phyloP scores from a whole-genome alignment of 1,140 invertebrate species.

The Neotoxoptera formosana region DNA sequence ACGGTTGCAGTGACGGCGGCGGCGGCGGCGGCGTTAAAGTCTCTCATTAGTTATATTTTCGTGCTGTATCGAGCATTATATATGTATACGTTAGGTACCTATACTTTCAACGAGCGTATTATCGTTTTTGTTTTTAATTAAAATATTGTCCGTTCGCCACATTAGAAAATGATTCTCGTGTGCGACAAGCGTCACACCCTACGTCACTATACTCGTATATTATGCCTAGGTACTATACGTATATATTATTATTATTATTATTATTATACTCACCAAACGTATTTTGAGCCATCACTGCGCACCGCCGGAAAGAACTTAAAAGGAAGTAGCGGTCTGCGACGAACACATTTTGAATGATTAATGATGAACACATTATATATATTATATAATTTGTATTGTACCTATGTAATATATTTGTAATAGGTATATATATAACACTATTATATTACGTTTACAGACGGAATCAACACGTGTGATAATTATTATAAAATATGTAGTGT shows the following conservation, averaged over 20 bases:
- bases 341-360: conserved; percentile 21
- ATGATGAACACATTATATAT: not conserved
- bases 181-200: not conserved
- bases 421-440: not conserved
- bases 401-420: not conserved
- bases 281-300: not conserved
- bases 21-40: not conserved
- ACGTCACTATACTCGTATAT: not conserved
- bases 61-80: not conserved
- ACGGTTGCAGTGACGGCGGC: too few relatives aligned
- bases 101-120: not conserved
- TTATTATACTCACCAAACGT: not conserved
- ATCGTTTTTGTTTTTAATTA: not conserved
- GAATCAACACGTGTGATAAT: not conserved
- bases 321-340: not conserved
- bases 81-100: not conserved
- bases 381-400: not conserved
- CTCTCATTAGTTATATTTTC: not conserved
- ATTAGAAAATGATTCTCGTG: not conserved
- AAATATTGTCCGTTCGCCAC: not conserved
- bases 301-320: not conserved
- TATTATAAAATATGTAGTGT: not conserved
- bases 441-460: not conserved
- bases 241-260: not conserved
- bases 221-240: too few relatives aligned